phyloP scores from a whole-genome alignment of 1,140 invertebrate genomes.

The Hylyphantes graminicola region DNA sequence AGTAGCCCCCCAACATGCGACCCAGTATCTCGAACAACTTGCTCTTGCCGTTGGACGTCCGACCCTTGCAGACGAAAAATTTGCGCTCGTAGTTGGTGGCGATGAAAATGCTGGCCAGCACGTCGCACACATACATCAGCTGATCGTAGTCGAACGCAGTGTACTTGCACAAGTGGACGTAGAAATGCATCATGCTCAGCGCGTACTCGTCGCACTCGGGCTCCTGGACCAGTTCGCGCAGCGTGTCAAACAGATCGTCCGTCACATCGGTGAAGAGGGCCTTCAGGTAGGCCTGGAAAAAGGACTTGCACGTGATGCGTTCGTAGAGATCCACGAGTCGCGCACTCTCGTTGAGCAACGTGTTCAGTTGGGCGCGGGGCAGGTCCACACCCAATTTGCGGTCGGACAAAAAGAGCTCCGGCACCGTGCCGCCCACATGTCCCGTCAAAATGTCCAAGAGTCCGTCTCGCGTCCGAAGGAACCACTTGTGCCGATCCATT shows the following conservation, averaged over 20 bases:
- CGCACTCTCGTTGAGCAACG: not conserved
- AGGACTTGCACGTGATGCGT: not conserved
- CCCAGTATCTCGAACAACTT: constrained; percentile 28
- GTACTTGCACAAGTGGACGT: constrained; percentile 12
- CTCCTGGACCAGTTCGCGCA: not conserved
- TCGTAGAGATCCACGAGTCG: not conserved
- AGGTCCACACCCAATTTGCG: not conserved
- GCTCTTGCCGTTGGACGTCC: constrained; percentile 3
- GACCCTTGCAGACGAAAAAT: constrained; percentile 21
- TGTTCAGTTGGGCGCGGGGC: not conserved
- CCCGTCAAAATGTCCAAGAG: constrained; percentile 29
- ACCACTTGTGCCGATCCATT: constrained; percentile 42
- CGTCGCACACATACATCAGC: constrained; percentile 6
- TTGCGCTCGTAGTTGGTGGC: constrained; percentile 46
- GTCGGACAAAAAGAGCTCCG: constrained; percentile 18
- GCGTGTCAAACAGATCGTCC: not conserved
- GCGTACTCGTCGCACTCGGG: not conserved
- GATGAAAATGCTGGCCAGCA: constrained; percentile 15
- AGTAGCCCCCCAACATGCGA: constrained; percentile 1
- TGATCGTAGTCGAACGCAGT: constrained; percentile 10
- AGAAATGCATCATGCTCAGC: not conserved
- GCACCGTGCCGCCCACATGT: constrained; percentile 25
- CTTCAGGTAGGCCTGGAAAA: constrained; percentile 28
- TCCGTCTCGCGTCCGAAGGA: constrained; percentile 1
- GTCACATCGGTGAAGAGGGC: not conserved